phyloP scores from a whole-genome alignment of 2,888 invertebrate species.

The Leptinotarsa peninsularis region DNA sequence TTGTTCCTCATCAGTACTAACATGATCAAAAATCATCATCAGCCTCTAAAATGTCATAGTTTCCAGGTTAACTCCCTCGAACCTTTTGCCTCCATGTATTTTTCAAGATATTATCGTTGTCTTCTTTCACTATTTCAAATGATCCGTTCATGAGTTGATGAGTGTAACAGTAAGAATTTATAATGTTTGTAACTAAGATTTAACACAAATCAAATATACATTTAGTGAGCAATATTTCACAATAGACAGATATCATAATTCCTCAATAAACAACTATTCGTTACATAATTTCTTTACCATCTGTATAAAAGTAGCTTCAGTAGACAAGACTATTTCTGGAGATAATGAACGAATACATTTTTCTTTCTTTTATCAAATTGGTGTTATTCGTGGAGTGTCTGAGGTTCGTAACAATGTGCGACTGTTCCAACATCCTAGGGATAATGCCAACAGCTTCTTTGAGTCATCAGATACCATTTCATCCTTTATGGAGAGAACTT shows the following conservation, averaged over 20 bases:
- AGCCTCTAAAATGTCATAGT: too few species aligned
- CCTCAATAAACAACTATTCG: not conserved
- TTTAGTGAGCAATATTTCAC: too few species aligned
- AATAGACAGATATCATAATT: not conserved
- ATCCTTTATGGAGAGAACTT: constrained; percentile 65
- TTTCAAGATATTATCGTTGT: too few species aligned
- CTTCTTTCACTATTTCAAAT: too few species aligned
- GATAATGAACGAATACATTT: constrained; percentile 10
- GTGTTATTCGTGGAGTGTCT: constrained; percentile 11
- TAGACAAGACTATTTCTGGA: not conserved
- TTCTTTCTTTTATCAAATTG: not conserved
- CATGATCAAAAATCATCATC: too few species aligned
- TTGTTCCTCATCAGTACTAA: too few species aligned
- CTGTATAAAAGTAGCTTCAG: not conserved
- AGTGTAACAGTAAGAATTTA: too few species aligned
- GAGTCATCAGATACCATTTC: constrained; percentile 68
- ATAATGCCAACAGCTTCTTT: constrained; percentile 48
- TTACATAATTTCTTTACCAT: not conserved
- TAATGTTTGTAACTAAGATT: too few species aligned
- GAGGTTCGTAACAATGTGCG: not conserved
- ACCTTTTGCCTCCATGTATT: too few species aligned
- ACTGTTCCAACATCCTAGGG: constrained; percentile 48
- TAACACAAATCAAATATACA: not conserved
- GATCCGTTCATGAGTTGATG: too few species aligned
- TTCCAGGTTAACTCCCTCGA: too few species aligned